Evolutionary conservation across 2,797 vertebrate genomes (phyloP), one percentile per base, ranked within the genome.

Genomic region (Macroramphosus scolopax): DNA sequence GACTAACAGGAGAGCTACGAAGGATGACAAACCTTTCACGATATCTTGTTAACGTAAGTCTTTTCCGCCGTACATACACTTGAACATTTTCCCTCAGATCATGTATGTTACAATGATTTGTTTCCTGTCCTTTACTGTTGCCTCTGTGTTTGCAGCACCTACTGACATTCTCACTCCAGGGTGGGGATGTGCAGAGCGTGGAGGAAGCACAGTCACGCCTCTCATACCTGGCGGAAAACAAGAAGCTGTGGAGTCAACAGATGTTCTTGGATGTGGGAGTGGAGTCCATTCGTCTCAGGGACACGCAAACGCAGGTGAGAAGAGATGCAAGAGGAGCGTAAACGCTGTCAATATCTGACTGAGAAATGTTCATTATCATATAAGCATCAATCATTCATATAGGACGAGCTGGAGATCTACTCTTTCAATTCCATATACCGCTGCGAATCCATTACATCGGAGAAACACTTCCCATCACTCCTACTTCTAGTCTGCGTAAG

Each of bases 381-480:
- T n/a, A n/a, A n/a, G n/a, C n/a, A n/a, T n/a, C n/a, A n/a, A n/a
- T n/a, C n/a, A n/a, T n/a, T 40, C 4, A 2, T 22, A 15, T 65
- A 93, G 93, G 90, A 94, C 1, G 91, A 92, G 47, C 66, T 94
- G 70, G 93, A 95, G 67, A 81, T 52, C 0, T 94, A 90, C 38
- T 14, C 80, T 0, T 68, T 92, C 45, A 63, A 63, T 9, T 85
- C 86, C 39, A 84, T 95, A 47, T 66, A 84, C 44, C 89, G 89
- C 37, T 95, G 93, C 2, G 87, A 93, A 0, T 70, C 85, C 28
- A 59, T 93, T 1, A 38, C 53, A 43, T 75, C 75, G 0, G 84
- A 89, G 0, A 82, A 81, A 18, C 75, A 80, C 10, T 83, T 83
- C 59, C 71, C 74, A 2, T 84, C 90, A 2, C 83, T 94, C 11